phyloP scores from a whole-genome alignment of 2,113 vertebrate genomes.

The Xenopus tropicalis region UCB_Xtro_10.0 CM004446.2:49248001-49248500 shows the following conservation, averaged over 20 bases:
- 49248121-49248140: not conserved
- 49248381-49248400: no score
- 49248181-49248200: not conserved
- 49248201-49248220: not conserved
- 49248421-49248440: no score
- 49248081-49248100: not conserved
- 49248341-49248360: no score
- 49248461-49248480: no score
- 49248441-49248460: no score
- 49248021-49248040: not conserved
- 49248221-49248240: slow-evolving; percentile 17
- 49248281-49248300: not conserved
- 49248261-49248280: not conserved
- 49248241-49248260: not conserved
- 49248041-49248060: slow-evolving; percentile 19
- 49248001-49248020: slow-evolving; percentile 5
- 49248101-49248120: not conserved
- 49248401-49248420: no score
- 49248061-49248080: not conserved
- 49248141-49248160: slow-evolving; percentile 25
- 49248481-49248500: no score
- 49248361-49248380: no score
- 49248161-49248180: slow-evolving; percentile 1
- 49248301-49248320: not conserved
- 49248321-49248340: no score